Conservation (phyloP, 2,113 vertebrate species). For the Solea solea region DNA sequence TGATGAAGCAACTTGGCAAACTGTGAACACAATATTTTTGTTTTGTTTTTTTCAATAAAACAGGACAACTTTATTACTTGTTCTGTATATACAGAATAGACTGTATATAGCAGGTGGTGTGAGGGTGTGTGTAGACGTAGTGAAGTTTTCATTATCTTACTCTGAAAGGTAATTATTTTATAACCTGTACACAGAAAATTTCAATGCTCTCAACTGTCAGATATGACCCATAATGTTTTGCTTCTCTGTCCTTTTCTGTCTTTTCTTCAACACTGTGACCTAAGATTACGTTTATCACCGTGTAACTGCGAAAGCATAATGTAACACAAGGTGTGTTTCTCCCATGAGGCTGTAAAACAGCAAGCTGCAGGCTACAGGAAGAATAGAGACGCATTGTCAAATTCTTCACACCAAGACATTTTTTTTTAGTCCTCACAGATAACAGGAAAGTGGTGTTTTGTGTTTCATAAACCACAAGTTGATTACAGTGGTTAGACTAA, state of each 20-base stretch:
- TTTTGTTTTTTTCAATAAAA: too few species aligned
- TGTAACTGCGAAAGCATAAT: not conserved
- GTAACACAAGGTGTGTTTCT: constrained; percentile 7
- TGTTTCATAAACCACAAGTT: constrained; percentile 1
- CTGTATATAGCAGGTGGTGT: too few species aligned
- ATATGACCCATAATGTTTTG: not conserved
- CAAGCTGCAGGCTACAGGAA: not conserved
- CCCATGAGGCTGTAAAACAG: constrained; percentile 5
- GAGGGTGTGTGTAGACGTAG: too few species aligned
- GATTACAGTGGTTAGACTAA: not conserved
- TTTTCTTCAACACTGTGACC: not conserved
- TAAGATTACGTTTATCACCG: constrained; percentile 3
- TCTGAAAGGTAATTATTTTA: not conserved
- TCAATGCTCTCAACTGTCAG: not conserved
- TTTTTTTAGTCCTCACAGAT: constrained; percentile 1
- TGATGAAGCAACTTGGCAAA: not conserved
- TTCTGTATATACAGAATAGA: too few species aligned
- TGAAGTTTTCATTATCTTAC: too few species aligned
- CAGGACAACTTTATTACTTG: too few species aligned
- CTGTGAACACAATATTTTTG: not conserved
- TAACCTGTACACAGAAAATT: not conserved
- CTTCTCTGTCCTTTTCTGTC: not conserved
- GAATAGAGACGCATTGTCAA: not conserved
- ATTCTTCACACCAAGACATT: constrained; percentile 2
- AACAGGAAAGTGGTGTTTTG: not conserved